Evolutionary conservation across 2,113 vertebrate species (phyloP).

Genomic region (Trichechus manatus): DNA sequence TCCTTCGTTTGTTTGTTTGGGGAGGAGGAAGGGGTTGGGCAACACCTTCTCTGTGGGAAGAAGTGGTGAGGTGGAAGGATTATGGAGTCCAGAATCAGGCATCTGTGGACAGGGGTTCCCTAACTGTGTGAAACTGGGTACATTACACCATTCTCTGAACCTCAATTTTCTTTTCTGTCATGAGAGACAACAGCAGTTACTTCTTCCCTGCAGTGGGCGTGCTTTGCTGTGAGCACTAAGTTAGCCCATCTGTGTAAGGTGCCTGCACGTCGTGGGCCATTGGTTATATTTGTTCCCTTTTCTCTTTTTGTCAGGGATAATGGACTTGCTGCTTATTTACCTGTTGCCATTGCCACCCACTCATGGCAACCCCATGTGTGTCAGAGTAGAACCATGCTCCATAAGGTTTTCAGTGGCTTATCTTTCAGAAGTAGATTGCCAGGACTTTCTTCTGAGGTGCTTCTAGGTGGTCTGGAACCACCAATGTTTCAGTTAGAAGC

Average conservation of each 20-base stretch:
- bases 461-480: neutral
- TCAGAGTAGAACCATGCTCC: neutral
- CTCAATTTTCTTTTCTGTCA: neutral
- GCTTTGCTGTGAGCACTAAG: no score
- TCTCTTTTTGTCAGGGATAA: neutral
- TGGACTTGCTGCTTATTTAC: neutral
- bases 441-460: neutral
- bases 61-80: neutral
- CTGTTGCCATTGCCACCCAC: neutral
- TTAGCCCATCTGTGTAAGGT: neutral
- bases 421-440: neutral
- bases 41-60: no score
- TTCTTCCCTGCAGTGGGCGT: neutral
- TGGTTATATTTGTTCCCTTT: rapidly evolving
- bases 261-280: rapidly evolving
- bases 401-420: neutral
- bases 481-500: neutral
- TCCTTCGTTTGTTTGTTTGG: neutral
- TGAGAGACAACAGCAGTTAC: neutral
- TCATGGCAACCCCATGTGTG: neutral
- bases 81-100: neutral
- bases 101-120: rapidly evolving
- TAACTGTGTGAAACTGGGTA: no score
- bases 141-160: no score
- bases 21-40: neutral